A percentile compares a stretch with the other conserved stretches of the same genome.
phyloP scores from a whole-genome alignment of 2,113 vertebrate genomes.

The Morone chrysops region DNA sequence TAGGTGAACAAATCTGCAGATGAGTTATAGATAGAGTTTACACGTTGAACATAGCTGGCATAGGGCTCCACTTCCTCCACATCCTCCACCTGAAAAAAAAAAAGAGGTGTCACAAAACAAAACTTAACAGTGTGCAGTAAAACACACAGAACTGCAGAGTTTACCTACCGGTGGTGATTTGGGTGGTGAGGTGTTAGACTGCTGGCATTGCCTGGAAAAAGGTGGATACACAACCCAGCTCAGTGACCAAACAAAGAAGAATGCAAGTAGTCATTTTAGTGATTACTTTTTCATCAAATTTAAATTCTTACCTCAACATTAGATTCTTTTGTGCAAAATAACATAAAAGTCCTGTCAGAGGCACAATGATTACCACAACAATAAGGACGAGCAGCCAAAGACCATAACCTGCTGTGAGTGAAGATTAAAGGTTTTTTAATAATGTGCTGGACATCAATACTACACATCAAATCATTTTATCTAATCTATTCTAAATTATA shows the following conservation, averaged over 20 bases:
- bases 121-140: background rate
- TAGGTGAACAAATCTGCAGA: constrained; percentile 70
- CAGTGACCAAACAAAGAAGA: background rate
- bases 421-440: background rate
- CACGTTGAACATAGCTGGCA: constrained; percentile 84
- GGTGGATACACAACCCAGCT: background rate
- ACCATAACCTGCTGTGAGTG: background rate
- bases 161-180: constrained; percentile 61
- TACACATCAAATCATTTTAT: background rate
- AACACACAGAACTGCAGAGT: background rate
- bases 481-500: background rate
- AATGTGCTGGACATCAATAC: too few species aligned
- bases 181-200: background rate
- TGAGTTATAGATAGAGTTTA: constrained; percentile 86
- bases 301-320: constrained; percentile 50
- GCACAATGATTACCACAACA: background rate
- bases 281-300: background rate
- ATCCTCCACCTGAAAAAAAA: constrained; percentile 62
- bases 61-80: constrained; percentile 84
- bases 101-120: background rate
- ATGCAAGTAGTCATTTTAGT: background rate
- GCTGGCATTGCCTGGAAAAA: constrained; percentile 36
- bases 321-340: constrained; percentile 42
- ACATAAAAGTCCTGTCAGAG: constrained; percentile 14
- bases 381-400: background rate